Evolutionary conservation across 2,888 invertebrate species (phyloP).

Genomic region (Macropis europaea): DNA sequence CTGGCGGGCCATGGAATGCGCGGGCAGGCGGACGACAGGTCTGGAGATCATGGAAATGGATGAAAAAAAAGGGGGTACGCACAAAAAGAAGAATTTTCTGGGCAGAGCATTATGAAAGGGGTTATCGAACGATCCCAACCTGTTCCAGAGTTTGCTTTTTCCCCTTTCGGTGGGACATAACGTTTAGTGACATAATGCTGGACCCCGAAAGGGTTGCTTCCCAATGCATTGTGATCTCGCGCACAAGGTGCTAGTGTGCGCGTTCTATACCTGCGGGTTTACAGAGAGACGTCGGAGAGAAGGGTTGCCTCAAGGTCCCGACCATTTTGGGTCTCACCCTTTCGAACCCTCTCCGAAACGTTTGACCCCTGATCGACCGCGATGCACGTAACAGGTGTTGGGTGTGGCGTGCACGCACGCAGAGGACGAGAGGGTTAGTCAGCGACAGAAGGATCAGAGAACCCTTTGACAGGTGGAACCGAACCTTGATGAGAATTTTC

Average conservation of each 20-base stretch:
- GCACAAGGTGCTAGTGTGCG: slow-evolving; percentile 58
- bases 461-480: slow-evolving; percentile 71
- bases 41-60: slow-evolving; percentile 5
- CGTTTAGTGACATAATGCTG: slow-evolving; percentile 72
- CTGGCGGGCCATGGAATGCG: slow-evolving; percentile 6
- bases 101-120: slow-evolving; percentile 43
- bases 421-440: slow-evolving; percentile 59
- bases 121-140: slow-evolving; percentile 52
- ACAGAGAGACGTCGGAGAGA: slow-evolving; percentile 20
- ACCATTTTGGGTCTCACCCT: slow-evolving; percentile 50
- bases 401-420: slow-evolving; percentile 12
- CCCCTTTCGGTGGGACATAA: slow-evolving; percentile 56
- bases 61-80: slow-evolving; percentile 14
- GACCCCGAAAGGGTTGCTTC: slow-evolving; percentile 69
- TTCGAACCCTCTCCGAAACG: slow-evolving; percentile 53
- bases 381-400: slow-evolving; percentile 59
- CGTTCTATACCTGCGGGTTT: slow-evolving; percentile 60
- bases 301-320: slow-evolving; percentile 58
- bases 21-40: not conserved
- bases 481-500: slow-evolving; percentile 43
- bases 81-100: slow-evolving; percentile 42
- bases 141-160: slow-evolving; percentile 49
- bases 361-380: slow-evolving; percentile 48
- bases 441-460: slow-evolving; percentile 61
- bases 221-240: slow-evolving; percentile 53